These are phyloP conservation scores for Lepilemur septentrionalis DNA, from an alignment of 2,797 vertebrate species.

Conservation along the genomic window DNA sequence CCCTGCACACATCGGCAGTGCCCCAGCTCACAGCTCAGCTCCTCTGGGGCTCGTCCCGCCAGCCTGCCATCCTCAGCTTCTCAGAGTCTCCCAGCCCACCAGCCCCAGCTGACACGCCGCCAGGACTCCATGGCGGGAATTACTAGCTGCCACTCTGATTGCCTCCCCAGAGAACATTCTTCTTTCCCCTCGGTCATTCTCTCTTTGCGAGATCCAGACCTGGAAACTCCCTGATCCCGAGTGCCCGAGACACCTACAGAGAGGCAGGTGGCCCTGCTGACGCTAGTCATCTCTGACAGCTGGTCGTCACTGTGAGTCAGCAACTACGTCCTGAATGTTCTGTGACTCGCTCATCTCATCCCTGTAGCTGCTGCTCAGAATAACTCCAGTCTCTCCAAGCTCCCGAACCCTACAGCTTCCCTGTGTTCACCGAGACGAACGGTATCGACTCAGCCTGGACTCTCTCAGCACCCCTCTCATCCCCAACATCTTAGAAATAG, in stretches of 20 bases:
- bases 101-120: too few relatives aligned
- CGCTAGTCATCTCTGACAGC: too few relatives aligned
- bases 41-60: too few relatives aligned
- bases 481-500: background rate
- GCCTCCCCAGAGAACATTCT: background rate
- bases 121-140: accelerated
- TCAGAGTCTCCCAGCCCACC: background rate
- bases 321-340: background rate
- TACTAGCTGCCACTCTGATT: background rate
- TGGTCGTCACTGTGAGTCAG: accelerated
- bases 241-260: background rate
- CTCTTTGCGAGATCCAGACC: background rate
- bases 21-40: accelerated
- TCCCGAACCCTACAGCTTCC: too few relatives aligned
- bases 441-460: accelerated
- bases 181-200: background rate
- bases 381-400: background rate
- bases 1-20: accelerated
- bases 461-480: background rate
- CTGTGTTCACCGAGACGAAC: background rate
- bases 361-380: background rate
- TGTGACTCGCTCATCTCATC: background rate
- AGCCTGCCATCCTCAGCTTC: background rate
- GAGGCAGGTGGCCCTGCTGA: background rate
- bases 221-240: background rate